phyloP scores from a whole-genome alignment of 2,797 vertebrate genomes.

The Threskiornis aethiopicus region DNA sequence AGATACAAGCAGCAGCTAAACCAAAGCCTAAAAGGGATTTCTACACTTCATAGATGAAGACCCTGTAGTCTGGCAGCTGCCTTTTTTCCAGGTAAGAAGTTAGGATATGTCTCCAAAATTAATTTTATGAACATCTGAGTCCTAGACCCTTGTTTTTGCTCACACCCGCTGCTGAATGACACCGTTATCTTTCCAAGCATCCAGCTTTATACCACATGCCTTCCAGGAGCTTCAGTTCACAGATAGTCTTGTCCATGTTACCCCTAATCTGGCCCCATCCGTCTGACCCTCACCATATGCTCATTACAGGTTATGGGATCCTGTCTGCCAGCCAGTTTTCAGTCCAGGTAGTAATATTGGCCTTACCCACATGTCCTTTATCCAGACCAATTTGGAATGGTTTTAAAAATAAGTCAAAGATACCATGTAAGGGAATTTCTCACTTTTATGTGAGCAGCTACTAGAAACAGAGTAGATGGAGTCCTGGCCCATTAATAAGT shows the following conservation, averaged over 20 bases:
- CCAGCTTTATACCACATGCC: background rate
- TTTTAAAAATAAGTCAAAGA: background rate
- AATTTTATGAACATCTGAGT: background rate
- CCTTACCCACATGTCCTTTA: background rate
- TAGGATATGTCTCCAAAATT: background rate
- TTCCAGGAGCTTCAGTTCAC: background rate
- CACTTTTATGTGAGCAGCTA: background rate
- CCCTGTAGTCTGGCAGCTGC: background rate
- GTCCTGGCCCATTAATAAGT: background rate
- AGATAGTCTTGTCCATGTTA: background rate
- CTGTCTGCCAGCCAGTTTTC: background rate
- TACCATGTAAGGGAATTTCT: background rate
- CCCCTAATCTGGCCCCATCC: background rate
- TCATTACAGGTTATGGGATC: background rate
- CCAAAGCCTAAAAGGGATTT: background rate
- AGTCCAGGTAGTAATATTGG: background rate
- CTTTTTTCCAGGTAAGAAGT: background rate
- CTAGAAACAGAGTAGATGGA: background rate
- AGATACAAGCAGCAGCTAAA: background rate
- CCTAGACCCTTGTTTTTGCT: background rate
- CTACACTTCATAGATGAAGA: background rate
- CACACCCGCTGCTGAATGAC: rapidly evolving
- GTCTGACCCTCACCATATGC: background rate
- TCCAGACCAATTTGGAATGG: background rate
- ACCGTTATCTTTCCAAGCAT: background rate